Evolutionary conservation across 1,140 invertebrate genomes (phyloP).

Genomic region (Drosophila repletoides): DNA sequence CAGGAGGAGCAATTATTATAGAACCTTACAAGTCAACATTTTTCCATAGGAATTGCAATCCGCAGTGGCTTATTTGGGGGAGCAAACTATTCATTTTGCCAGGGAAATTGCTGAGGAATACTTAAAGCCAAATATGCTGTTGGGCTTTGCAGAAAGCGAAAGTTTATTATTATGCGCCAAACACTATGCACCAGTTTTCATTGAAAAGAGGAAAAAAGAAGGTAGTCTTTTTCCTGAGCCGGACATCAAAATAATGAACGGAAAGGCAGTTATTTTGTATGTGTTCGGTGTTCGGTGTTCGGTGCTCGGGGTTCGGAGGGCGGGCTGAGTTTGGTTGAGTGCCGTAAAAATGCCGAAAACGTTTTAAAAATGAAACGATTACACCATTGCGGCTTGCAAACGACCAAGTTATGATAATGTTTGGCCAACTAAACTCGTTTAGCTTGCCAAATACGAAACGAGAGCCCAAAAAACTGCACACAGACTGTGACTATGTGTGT

Average conservation of each 20-base stretch:
- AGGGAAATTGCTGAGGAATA: constrained; percentile 49
- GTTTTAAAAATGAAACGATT: constrained; percentile 79
- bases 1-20: no score
- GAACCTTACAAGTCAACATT: no score
- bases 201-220: neutral
- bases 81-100: constrained; percentile 36
- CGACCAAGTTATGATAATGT: constrained; percentile 80
- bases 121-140: constrained; percentile 14
- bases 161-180: constrained; percentile 76
- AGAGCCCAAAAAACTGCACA: constrained; percentile 27
- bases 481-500: neutral
- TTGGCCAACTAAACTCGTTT: constrained; percentile 79
- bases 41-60: no score
- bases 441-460: constrained; percentile 53
- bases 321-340: constrained; percentile 13
- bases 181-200: neutral
- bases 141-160: constrained; percentile 44
- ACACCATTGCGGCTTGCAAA: constrained; percentile 78
- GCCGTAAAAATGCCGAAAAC: constrained; percentile 69
- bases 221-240: constrained; percentile 14
- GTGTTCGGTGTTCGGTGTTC: constrained; percentile 4
- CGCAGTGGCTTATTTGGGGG: neutral
- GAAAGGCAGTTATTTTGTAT: constrained; percentile 54
- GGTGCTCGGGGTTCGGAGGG: constrained; percentile 6
- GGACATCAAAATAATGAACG: constrained; percentile 79